Evolutionary conservation across 2,113 vertebrate genomes (phyloP).

Genomic region (Callorhinus ursinus): DNA sequence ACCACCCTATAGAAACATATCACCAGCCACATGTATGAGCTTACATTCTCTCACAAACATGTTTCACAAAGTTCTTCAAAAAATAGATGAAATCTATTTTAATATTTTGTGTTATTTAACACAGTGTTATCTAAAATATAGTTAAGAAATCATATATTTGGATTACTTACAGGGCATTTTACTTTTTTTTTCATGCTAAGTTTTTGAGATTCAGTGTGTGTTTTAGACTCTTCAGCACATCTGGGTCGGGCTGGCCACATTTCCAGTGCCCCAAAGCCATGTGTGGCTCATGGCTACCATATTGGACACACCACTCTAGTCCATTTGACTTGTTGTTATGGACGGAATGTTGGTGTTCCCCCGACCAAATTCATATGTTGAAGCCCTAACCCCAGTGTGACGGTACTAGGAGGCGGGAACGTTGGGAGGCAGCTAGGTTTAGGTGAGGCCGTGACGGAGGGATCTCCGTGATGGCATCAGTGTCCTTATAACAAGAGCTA

Average conservation of each 20-base stretch:
- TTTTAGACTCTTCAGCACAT: neutral
- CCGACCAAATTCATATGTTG: fast-evolving
- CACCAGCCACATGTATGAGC: neutral
- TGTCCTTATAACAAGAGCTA: neutral
- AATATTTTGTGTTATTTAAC: neutral
- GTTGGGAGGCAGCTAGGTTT: fast-evolving
- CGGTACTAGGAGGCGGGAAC: neutral
- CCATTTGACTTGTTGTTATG: neutral
- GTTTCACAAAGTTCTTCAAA: neutral
- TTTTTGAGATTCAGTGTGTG: neutral
- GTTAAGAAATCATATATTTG: neutral
- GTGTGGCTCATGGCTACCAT: neutral
- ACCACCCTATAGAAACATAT: fast-evolving
- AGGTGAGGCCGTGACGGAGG: neutral
- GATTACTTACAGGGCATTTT: neutral
- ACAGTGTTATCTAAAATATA: neutral
- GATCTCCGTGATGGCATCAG: neutral
- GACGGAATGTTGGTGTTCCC: no score
- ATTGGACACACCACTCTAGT: neutral
- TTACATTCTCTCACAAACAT: neutral
- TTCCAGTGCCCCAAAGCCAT: neutral
- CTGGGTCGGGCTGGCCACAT: neutral
- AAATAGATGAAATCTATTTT: neutral
- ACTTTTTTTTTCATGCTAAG: neutral
- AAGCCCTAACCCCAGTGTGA: neutral